Percentiles rank a stretch among this genome's conserved stretches.
Conservation (phyloP, 2,113 vertebrate genomes). For the Sturnira hondurensis region DNA sequence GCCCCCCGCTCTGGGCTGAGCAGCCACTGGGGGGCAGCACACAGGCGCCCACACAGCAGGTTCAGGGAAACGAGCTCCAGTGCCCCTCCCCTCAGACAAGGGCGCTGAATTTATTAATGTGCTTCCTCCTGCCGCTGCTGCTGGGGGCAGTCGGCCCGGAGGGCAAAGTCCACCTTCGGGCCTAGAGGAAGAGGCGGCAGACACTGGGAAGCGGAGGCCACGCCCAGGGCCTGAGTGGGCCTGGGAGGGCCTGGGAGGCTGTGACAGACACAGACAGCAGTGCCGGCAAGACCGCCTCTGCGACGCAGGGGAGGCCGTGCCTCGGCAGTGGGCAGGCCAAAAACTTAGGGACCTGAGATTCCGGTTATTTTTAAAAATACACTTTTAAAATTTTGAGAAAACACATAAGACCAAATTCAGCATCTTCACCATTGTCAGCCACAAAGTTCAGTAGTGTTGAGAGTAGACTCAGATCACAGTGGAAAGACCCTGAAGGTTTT, state of each 20-base stretch:
- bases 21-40: neutral
- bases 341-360: neutral
- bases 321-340: neutral
- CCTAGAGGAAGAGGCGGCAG: neutral
- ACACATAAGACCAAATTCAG: neutral
- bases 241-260: neutral
- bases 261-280: accelerated
- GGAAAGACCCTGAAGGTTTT: neutral
- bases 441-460: neutral
- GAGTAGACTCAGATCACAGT: neutral
- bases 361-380: neutral
- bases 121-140: neutral
- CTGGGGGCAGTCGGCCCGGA: neutral
- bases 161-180: neutral
- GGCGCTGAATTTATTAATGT: accelerated
- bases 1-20: neutral
- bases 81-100: accelerated
- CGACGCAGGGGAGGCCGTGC: neutral
- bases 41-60: neutral
- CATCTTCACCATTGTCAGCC: neutral
- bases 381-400: neutral
- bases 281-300: neutral
- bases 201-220: neutral
- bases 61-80: neutral
- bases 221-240: neutral